Evolutionary conservation across 2,797 vertebrate genomes (phyloP).

Genomic region (Sphenodon punctatus): DNA sequence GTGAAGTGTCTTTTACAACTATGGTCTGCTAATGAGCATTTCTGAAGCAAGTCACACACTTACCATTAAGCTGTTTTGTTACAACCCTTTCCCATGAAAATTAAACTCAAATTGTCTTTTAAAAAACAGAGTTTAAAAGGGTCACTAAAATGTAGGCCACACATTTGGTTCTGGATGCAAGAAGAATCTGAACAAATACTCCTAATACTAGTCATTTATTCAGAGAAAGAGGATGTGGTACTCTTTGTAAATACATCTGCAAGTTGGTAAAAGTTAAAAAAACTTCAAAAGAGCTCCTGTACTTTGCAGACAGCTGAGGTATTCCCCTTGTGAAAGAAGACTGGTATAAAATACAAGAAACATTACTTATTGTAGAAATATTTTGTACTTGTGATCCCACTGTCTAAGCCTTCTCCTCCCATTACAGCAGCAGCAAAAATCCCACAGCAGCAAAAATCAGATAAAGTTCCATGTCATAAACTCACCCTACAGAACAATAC

Average conservation of each 20-base stretch:
- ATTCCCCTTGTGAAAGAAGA: conserved; percentile 39
- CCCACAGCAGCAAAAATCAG: conserved; percentile 19
- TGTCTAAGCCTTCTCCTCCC: background rate
- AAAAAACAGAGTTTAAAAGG: conserved; percentile 29
- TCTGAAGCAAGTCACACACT: fast-evolving
- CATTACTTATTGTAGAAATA: conserved; percentile 47
- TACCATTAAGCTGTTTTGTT: conserved; percentile 2
- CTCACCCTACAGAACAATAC: background rate
- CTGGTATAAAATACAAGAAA: conserved; percentile 66
- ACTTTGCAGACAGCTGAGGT: background rate
- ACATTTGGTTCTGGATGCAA: background rate
- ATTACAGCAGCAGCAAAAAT: too few relatives aligned
- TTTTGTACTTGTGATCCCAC: conserved; percentile 21
- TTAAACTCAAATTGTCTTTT: conserved; percentile 29
- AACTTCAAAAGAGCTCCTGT: background rate
- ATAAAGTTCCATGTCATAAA: background rate
- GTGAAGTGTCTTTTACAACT: background rate
- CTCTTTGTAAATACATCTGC: background rate
- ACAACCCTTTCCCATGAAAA: conserved; percentile 1
- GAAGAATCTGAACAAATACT: background rate
- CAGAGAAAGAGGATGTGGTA: background rate
- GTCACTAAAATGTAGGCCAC: background rate
- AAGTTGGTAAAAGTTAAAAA: background rate
- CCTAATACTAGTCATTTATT: background rate
- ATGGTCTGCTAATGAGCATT: background rate